These are phyloP conservation scores for Sinella curviseta DNA, from an alignment of 1,140 invertebrate genomes.

Conservation along the genomic window DNA sequence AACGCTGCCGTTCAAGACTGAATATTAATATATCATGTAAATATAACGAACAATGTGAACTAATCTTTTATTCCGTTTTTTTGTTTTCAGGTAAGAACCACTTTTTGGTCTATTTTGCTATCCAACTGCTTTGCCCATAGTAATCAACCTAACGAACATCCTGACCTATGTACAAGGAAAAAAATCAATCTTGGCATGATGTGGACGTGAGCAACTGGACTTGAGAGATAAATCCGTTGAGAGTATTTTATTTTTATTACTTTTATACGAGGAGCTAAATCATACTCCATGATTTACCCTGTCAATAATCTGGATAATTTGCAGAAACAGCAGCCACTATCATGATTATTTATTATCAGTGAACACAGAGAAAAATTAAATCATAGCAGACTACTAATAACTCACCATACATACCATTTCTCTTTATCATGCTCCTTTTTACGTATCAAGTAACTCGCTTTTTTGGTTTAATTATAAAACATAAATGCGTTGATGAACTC, in stretches of 20 bases:
- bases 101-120: not conserved
- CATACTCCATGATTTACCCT: no score
- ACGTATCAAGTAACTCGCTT: no score
- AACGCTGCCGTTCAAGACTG: no score
- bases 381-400: not conserved
- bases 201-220: not conserved
- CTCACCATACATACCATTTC: not conserved
- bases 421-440: not conserved
- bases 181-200: not conserved
- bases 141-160: not conserved
- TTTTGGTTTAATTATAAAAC: no score
- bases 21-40: no score
- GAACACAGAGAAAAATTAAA: not conserved
- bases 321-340: not conserved
- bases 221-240: no score
- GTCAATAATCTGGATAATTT: not conserved
- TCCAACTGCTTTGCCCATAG: not conserved
- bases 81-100: not conserved
- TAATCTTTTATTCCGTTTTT: no score
- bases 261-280: no score
- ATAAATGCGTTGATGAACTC: no score
- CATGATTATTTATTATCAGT: not conserved
- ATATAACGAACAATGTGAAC: no score
- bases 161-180: not conserved
- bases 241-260: no score